Base-by-base conservation (phyloP, 2,888 invertebrate species). In the Eupithecia abbreviata region DNA sequence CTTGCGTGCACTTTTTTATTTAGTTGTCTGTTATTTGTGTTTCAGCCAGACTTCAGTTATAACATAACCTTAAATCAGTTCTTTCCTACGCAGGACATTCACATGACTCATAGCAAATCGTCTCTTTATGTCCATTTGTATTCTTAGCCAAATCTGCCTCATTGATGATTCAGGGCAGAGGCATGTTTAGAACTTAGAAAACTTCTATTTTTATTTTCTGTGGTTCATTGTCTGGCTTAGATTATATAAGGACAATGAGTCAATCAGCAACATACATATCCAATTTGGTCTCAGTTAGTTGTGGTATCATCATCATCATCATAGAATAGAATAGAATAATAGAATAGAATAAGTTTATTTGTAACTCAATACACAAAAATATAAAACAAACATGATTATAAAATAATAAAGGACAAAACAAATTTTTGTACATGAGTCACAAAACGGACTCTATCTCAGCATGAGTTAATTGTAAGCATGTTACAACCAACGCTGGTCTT, bases 51-150 rank as follows among this genome's bases (percentile, higher is more conserved):
- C 58, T 7, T 9, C 18, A 18, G 3, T 18, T 58, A 7, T 58
- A n/a, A n/a, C n/a, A n/a, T n/a, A n/a, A 5, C 18, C 18, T n/a
- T 9, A n/a, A 49, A 13, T 4, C 55, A 6, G 7, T n/a, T 55
- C 7, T n/a, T n/a, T 42, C 30, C n/a, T n/a, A 58, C 18, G 43
- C 18, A n/a, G 42, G n/a, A n/a, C 10, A 71, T 43, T 71, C 4
- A 45, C 70, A 81, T 92, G 92, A 91, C 77, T 91, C 91, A 91
- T 80, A 45, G 9, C 9, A 43, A 45, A 10, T 18, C 86, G 43
- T 43, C 43, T n/a, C 87, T 90, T 87, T 90, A 86, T 87, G 88
- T 84, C 84, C 88, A 90, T 91, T 91, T 88, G 89, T 89, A 91
- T 91, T 91, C 91, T 83, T 80, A 85, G 82, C 85, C 84, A 84